Percentiles rank a stretch among this genome's conserved stretches.
phyloP scores from a whole-genome alignment of 2,797 vertebrate species.

The Megalops cyprinoides region DNA sequence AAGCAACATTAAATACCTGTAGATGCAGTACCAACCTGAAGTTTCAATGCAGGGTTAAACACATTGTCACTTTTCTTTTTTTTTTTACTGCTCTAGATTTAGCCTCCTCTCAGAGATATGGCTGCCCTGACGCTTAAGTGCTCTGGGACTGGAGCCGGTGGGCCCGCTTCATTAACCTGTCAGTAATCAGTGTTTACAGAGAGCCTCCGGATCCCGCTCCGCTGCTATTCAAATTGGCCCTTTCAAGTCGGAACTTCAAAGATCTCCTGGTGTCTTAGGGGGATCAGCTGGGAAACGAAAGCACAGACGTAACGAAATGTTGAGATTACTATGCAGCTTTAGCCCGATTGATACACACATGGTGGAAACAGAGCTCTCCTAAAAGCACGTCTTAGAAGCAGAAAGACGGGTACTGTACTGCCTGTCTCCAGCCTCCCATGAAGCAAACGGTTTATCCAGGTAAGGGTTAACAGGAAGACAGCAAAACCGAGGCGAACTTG shows the following conservation, averaged over 20 bases:
- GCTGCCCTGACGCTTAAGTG: conserved; percentile 34
- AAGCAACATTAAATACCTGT: too few species aligned
- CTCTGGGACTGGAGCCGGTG: conserved; percentile 26
- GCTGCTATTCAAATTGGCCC: conserved; percentile 65
- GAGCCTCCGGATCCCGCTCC: conserved; percentile 58
- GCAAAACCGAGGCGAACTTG: background rate
- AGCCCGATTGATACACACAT: conserved; percentile 54
- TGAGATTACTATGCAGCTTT: conserved; percentile 59
- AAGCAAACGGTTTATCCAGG: background rate
- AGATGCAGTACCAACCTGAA: background rate
- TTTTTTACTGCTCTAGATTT: too few species aligned
- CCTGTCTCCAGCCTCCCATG: background rate
- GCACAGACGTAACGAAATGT: conserved; percentile 49
- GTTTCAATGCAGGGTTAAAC: too few species aligned
- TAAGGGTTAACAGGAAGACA: conserved; percentile 5
- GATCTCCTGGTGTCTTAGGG: conserved; percentile 60
- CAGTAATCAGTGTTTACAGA: conserved; percentile 74
- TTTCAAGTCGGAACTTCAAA: conserved; percentile 79
- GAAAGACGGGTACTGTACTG: background rate
- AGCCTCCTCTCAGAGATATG: background rate
- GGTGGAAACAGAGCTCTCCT: background rate
- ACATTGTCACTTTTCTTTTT: too few species aligned
- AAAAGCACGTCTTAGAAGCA: background rate
- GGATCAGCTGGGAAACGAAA: conserved; percentile 66
- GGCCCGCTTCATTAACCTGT: conserved; percentile 71